Evolutionary conservation across 2,113 vertebrate species (phyloP), one percentile per base, ranked within the genome.

Genomic region (Tetrax tetrax): DNA sequence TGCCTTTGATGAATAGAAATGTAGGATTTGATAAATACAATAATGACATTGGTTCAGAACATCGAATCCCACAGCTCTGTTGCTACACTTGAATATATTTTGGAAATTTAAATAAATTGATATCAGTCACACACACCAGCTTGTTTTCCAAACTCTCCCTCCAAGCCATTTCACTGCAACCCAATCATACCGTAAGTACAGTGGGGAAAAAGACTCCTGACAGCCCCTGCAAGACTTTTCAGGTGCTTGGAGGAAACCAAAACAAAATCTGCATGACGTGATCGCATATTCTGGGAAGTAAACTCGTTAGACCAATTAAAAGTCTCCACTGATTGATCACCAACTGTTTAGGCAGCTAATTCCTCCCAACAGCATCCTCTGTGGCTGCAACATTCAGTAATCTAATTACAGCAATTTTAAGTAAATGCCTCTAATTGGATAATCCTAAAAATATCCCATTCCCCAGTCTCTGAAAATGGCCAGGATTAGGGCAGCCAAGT

Each of bases 281-380:
- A 78, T 68, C 37, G 8, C 71, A 3, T 86, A 64, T 89, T 94
- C 74, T 89, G 59, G 54, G 41, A 59, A 48, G 16, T 22, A 71
- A 95, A 93, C 14, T 94, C n/a, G 2, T 87, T 48, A 60, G 68
- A 70, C 35, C 69, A 94, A 91, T 90, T 95, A 88, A 94, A 97
- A 96, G 66, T 60, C 87, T 71, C 20, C 41, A 13, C 35, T 60
- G 81, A 91, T 75, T 89, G 72, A 95, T 88, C 63, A 53, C 33
- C 84, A 25, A 59, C 84, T 57, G 4, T 88, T 96, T 64, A 86
- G 85, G 84, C 24, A 78, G 82, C 93, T 95, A 74, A 96, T 96
- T 95, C 90, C 89, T 76, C 77, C 89, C 78, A 87, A 78, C 60
- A 87, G 83, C 57, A 91, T 88, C 85, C 84, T 95, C 75, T 93